Evolutionary conservation across 2,888 invertebrate species (phyloP).

Genomic region (Drosophila ustulata): DNA sequence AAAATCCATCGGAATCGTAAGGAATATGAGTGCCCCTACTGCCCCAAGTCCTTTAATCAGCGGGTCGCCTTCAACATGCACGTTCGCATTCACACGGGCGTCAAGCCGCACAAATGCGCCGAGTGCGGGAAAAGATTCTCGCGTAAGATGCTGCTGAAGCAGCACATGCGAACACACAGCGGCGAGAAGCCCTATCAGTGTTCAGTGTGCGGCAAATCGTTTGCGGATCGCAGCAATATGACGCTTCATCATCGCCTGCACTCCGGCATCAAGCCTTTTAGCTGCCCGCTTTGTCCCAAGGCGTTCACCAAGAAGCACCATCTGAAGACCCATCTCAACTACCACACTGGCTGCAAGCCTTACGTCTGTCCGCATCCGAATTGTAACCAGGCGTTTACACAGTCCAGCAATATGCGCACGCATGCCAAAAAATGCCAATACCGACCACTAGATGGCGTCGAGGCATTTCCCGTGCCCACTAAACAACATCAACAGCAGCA

Average conservation of each 20-base stretch:
- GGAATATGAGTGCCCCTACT: conserved; percentile 92
- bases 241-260: conserved; percentile 92
- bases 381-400: conserved; percentile 92
- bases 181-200: conserved; percentile 93
- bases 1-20: conserved; percentile 93
- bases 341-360: conserved; percentile 93
- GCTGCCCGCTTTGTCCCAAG: conserved; percentile 87
- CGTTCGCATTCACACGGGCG: conserved; percentile 92
- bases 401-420: conserved; percentile 94
- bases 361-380: conserved; percentile 89
- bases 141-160: conserved; percentile 93
- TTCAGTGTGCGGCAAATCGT: conserved; percentile 92
- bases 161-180: conserved; percentile 92
- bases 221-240: conserved; percentile 94
- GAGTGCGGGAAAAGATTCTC: conserved; percentile 94
- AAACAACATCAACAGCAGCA: conserved; percentile 38
- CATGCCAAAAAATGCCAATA: conserved; percentile 91
- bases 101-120: conserved; percentile 91
- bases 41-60: conserved; percentile 94
- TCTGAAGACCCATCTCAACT: conserved; percentile 93
- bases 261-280: conserved; percentile 92
- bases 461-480: conserved; percentile 37
- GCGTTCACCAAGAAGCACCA: conserved; percentile 95
- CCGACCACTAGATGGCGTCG: conserved; percentile 70
- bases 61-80: conserved; percentile 96